phyloP scores from a whole-genome alignment of 2,113 vertebrate genomes.

The Balaeniceps rex region DNA sequence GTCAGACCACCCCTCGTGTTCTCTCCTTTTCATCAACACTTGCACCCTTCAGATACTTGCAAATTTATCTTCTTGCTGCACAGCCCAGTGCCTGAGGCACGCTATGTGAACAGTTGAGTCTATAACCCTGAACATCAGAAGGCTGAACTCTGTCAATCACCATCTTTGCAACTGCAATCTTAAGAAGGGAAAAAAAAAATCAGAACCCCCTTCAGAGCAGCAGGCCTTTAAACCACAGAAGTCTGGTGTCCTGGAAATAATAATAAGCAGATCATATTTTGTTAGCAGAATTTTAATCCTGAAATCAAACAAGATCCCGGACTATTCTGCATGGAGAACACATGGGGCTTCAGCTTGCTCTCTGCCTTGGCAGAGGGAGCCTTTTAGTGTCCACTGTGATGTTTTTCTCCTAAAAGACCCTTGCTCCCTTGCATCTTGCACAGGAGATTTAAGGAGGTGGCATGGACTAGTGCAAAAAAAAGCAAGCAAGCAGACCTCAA shows the following conservation, averaged over 20 bases:
- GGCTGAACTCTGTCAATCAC: constrained; percentile 42
- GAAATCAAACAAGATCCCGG: not conserved
- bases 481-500: not conserved
- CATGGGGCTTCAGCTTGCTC: not conserved
- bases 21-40: not conserved
- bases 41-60: not conserved
- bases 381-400: not conserved
- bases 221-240: constrained; percentile 28
- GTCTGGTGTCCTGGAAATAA: not conserved
- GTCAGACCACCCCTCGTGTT: not conserved
- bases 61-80: not conserved
- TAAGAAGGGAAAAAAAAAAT: not conserved
- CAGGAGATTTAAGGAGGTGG: not conserved
- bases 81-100: not conserved
- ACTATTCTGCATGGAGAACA: not conserved
- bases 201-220: not conserved
- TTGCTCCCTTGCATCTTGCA: not conserved
- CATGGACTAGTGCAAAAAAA: not conserved
- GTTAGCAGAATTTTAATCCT: constrained; percentile 41
- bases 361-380: not conserved
- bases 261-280: constrained; percentile 23
- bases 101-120: not conserved
- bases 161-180: not conserved
- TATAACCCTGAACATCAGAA: constrained; percentile 9
- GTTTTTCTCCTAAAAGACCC: not conserved